Conservation (phyloP, 2,797 vertebrate genomes). For the Acanthopagrus latus region DNA sequence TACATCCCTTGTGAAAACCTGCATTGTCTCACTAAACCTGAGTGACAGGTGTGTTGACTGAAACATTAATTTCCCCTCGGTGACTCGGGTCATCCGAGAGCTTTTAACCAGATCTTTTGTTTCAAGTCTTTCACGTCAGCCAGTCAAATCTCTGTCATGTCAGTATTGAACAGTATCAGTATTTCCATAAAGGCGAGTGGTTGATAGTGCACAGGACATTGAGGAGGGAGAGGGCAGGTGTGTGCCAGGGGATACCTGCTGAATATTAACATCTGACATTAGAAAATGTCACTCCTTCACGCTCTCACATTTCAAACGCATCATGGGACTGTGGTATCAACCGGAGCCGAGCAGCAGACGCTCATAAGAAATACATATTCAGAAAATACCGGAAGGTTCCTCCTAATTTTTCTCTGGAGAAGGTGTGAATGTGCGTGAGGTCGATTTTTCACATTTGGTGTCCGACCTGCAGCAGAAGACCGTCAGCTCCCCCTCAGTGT, state of each 20-base stretch:
- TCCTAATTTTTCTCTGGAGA: not conserved
- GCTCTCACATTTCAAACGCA: slow-evolving; percentile 42
- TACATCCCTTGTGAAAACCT: slow-evolving; percentile 38
- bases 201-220: slow-evolving; percentile 36
- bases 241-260: slow-evolving; percentile 24
- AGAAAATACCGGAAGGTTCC: not conserved
- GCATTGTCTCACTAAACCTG: slow-evolving; percentile 56
- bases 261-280: slow-evolving; percentile 65
- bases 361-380: not conserved
- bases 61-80: slow-evolving; percentile 57
- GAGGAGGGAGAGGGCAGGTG: slow-evolving; percentile 12
- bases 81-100: slow-evolving; percentile 43
- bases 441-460: not conserved
- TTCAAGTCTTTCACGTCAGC: slow-evolving; percentile 23
- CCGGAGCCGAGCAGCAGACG: slow-evolving; percentile 2
- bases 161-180: slow-evolving; percentile 40
- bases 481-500: not conserved
- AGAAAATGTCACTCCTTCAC: slow-evolving; percentile 51
- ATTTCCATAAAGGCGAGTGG: slow-evolving; percentile 16
- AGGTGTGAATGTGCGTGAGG: not conserved
- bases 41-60: slow-evolving; percentile 61
- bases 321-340: slow-evolving; percentile 6
- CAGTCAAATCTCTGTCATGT: slow-evolving; percentile 49
- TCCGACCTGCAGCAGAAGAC: not conserved
- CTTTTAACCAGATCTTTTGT: slow-evolving; percentile 46